These are phyloP conservation scores for Tachystola acroxantha DNA, from an alignment of 2,888 invertebrate species.

Conservation along the genomic window DNA sequence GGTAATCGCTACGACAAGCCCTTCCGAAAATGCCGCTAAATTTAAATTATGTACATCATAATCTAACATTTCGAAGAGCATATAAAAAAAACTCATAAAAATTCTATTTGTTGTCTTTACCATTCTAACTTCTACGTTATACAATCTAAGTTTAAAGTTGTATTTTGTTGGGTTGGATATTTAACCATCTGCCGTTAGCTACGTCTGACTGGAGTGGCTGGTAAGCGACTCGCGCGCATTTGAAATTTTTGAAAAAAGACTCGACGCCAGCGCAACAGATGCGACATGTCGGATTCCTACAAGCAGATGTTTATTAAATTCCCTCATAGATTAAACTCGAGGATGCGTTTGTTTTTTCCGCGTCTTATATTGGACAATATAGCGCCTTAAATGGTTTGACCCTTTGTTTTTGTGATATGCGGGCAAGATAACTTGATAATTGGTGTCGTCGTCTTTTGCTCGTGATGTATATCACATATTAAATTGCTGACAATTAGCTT, in stretches of 20 bases:
- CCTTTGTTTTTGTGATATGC: slow-evolving; percentile 56
- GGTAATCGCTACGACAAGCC: slow-evolving; percentile 55
- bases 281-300: slow-evolving; percentile 72
- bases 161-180: slow-evolving; percentile 20
- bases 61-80: slow-evolving; percentile 46
- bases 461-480: slow-evolving; percentile 27
- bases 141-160: slow-evolving; percentile 20
- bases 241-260: slow-evolving; percentile 67
- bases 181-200: slow-evolving; percentile 64
- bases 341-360: slow-evolving; percentile 63
- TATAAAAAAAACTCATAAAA: slow-evolving; percentile 28
- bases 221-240: slow-evolving; percentile 65
- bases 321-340: slow-evolving; percentile 69
- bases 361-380: slow-evolving; percentile 55
- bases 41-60: slow-evolving; percentile 71
- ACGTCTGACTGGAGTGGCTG: slow-evolving; percentile 19
- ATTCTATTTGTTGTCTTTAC: slow-evolving; percentile 15
- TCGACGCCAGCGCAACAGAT: slow-evolving; percentile 63
- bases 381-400: slow-evolving; percentile 61
- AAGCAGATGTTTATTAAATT: slow-evolving; percentile 74
- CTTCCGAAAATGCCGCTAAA: slow-evolving; percentile 54
- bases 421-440: slow-evolving; percentile 59
- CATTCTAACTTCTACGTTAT: slow-evolving; percentile 22
- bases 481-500: slow-evolving; percentile 32
- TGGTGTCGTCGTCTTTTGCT: slow-evolving; percentile 43